A percentile compares a stretch with the other conserved stretches of the same genome.
phyloP scores from a whole-genome alignment of 2,113 vertebrate genomes.

The Lamprotornis superbus region DNA sequence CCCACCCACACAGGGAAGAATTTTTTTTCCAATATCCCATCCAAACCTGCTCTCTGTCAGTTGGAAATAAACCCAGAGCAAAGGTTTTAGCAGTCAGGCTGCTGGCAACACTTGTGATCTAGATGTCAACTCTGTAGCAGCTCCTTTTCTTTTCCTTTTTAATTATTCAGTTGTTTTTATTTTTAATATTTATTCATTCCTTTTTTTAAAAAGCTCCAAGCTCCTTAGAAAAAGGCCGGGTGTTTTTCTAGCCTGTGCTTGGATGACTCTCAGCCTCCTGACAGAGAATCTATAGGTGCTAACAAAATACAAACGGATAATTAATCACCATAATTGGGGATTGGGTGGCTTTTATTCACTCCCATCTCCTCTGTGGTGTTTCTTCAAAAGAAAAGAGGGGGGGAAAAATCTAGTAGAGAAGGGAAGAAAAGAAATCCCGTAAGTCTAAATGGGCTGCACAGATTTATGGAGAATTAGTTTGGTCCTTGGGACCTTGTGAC shows the following conservation, averaged over 20 bases:
- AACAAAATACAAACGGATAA: conserved; percentile 31
- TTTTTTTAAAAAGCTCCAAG: background rate
- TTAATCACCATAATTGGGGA: conserved; percentile 35
- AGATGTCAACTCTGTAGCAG: background rate
- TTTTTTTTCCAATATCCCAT: background rate
- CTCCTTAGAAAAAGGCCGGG: background rate
- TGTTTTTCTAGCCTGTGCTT: background rate
- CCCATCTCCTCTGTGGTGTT: background rate
- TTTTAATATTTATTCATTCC: background rate
- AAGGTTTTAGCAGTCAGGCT: background rate
- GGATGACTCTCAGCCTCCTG: background rate
- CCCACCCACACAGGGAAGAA: fast-evolving
- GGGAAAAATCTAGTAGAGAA: background rate
- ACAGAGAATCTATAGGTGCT: conserved; percentile 45
- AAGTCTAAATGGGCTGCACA: conserved; percentile 32
- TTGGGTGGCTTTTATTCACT: conserved; percentile 18
- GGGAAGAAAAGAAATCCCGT: conserved; percentile 10
- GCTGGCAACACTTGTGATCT: background rate
- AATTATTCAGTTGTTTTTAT: background rate
- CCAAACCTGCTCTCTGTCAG: background rate
- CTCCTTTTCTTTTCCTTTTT: background rate
- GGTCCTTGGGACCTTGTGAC: conserved; percentile 55
- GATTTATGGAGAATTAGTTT: conserved; percentile 65
- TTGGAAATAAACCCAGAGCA: background rate
- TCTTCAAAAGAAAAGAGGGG: background rate